Evolutionary conservation across 2,113 vertebrate species (phyloP), one percentile per base, ranked within the genome.

Genomic region (Hiodon tergisus): DNA sequence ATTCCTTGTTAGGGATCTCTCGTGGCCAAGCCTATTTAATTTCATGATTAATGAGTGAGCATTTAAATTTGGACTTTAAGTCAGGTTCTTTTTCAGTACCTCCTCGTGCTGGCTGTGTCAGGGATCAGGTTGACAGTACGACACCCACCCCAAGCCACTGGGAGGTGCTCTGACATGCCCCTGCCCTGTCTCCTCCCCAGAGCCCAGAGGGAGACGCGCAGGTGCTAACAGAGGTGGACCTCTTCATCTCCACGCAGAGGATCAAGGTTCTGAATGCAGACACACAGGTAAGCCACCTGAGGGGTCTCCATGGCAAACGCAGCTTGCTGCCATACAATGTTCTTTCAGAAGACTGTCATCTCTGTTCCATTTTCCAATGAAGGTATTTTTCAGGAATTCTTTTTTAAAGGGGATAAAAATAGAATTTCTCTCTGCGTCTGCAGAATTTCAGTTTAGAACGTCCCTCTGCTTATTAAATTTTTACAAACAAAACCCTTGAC

Each of bases 221-320:
- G 78, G 93, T 93, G 5, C 88, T 97, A 86, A 95, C 95, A 3
- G 97, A 99, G 81, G 96, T 99, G 76, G 97, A 99, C 78, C 90
- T 99, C 46, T 99, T 98, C 83, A 99, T 99, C 86, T 99, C 97
- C 69, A 99, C 97, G 0, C 98, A 99, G 86, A 94, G 96, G 83
- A 98, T 99, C 81, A 99, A 98, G 87, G 97, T 99, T 82, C 87
- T 99, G 79, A 99, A 99, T 78, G 97, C 96, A 13, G 97, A 99
- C 86, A 96, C 97, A 3, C 97, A 99, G 95, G 97, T 98, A 68
- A 87, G 86, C 31, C 31, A 72, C 46, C 48, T 14, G 31, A 54
- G n/a, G 6, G 3, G 54, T 14, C 65, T n/a, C 1, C 61, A 13
- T 14, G 8, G 11, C n/a, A 47, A 59, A 48, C 10, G 9, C 11